These are phyloP conservation scores for Unio delphinus DNA, from an alignment of 2,888 invertebrate species.

Conservation along the genomic window DNA sequence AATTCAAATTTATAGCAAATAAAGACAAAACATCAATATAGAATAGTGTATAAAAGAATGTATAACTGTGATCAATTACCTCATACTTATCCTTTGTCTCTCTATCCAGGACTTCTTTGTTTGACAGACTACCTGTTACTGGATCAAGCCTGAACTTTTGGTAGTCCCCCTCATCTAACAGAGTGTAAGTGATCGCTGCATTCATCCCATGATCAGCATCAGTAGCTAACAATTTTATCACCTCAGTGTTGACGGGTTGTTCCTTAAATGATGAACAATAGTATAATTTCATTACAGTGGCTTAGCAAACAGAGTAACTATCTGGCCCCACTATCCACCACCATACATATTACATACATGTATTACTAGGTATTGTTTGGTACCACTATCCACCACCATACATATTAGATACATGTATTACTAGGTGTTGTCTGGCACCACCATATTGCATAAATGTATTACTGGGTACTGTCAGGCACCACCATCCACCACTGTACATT, in stretches of 20 bases:
- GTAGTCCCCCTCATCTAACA: conserved; percentile 79
- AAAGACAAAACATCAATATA: not conserved
- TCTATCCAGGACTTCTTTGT: conserved; percentile 80
- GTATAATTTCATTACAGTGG: too few relatives aligned
- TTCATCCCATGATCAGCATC: conserved; percentile 90
- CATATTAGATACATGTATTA: too few relatives aligned
- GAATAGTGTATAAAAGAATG: not conserved
- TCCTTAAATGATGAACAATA: conserved; percentile 39
- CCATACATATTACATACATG: too few relatives aligned
- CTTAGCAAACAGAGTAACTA: too few relatives aligned
- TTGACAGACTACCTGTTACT: conserved; percentile 82
- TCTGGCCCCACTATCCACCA: too few relatives aligned
- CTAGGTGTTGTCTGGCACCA: too few relatives aligned
- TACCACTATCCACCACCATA: too few relatives aligned
- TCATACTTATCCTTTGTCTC: conserved; percentile 83
- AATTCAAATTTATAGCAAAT: too few relatives aligned
- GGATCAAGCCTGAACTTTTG: conserved; percentile 86
- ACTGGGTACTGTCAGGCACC: too few relatives aligned
- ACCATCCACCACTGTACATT: too few relatives aligned
- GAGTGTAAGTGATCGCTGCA: conserved; percentile 88
- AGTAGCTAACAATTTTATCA: conserved; percentile 78
- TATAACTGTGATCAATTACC: conserved; percentile 71
- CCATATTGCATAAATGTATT: too few relatives aligned
- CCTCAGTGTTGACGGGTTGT: conserved; percentile 39
- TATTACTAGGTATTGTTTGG: too few relatives aligned